Conservation (phyloP, 2,113 vertebrate species). For the Telmatochromis sp. region DNA sequence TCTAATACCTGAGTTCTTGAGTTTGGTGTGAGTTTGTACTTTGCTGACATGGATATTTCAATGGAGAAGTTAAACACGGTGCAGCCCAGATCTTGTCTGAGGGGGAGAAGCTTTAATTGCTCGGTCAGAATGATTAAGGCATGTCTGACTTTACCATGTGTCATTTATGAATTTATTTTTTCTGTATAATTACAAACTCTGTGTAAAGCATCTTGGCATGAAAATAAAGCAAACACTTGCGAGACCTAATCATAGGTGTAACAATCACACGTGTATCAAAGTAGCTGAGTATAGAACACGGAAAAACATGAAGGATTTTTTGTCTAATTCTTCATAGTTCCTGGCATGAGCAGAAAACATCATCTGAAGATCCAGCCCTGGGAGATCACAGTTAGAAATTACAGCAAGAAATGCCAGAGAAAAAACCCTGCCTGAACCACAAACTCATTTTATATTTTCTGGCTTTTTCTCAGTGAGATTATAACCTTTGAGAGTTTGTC, state of each 20-base stretch:
- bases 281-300: background rate
- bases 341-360: background rate
- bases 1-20: background rate
- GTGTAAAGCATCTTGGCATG: background rate
- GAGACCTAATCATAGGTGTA: background rate
- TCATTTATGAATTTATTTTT: background rate
- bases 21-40: background rate
- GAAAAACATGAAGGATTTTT: background rate
- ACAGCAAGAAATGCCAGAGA: background rate
- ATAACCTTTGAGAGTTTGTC: background rate
- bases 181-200: background rate
- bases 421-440: background rate
- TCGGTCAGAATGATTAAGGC: background rate
- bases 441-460: background rate
- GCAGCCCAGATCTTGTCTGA: background rate
- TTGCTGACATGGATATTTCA: background rate
- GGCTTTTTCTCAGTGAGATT: background rate
- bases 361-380: background rate
- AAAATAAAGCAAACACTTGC: background rate
- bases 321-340: background rate
- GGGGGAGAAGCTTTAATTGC: background rate
- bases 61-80: background rate
- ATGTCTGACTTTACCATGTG: background rate
- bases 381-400: background rate
- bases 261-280: background rate